Conservation (phyloP, 2,888 invertebrate species). For the Scelioninae gen. 1 region DNA sequence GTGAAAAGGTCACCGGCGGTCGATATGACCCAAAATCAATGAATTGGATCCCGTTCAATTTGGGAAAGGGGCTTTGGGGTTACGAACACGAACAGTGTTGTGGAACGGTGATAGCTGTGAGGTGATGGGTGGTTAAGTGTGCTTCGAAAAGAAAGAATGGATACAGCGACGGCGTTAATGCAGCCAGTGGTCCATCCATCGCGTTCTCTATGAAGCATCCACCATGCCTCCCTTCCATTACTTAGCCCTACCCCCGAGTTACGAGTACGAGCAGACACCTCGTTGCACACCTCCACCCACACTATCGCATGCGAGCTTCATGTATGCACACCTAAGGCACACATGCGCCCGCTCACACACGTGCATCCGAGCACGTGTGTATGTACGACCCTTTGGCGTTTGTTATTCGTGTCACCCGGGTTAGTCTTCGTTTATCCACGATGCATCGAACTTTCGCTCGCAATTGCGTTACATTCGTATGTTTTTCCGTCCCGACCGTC, state of each 20-base stretch:
- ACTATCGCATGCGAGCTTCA: slow-evolving; percentile 1
- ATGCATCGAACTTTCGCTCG: slow-evolving; percentile 80
- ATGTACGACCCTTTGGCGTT: slow-evolving; percentile 65
- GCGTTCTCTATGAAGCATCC: slow-evolving; percentile 38
- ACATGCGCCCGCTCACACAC: neutral
- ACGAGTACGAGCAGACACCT: slow-evolving; percentile 53
- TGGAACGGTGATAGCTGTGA: too few relatives aligned
- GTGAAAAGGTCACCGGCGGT: too few relatives aligned
- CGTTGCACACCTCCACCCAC: slow-evolving; percentile 41
- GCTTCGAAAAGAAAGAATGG: too few relatives aligned
- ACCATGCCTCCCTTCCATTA: slow-evolving; percentile 45
- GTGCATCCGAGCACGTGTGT: slow-evolving; percentile 51
- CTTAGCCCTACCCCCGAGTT: slow-evolving; percentile 39
- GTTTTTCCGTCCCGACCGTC: slow-evolving; percentile 47
- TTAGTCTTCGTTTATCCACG: slow-evolving; percentile 73
- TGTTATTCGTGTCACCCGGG: slow-evolving; percentile 70
- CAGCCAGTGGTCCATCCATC: slow-evolving; percentile 66
- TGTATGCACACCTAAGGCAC: slow-evolving; percentile 6
- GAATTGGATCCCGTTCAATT: too few relatives aligned
- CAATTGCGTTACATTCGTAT: slow-evolving; percentile 78
- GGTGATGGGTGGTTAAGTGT: too few relatives aligned
- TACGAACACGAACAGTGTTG: too few relatives aligned
- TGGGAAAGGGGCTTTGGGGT: too few relatives aligned
- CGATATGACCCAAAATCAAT: too few relatives aligned
- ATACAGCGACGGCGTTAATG: slow-evolving; percentile 69